phyloP scores from a whole-genome alignment of 2,888 invertebrate species.

The Clostera curtula region DNA sequence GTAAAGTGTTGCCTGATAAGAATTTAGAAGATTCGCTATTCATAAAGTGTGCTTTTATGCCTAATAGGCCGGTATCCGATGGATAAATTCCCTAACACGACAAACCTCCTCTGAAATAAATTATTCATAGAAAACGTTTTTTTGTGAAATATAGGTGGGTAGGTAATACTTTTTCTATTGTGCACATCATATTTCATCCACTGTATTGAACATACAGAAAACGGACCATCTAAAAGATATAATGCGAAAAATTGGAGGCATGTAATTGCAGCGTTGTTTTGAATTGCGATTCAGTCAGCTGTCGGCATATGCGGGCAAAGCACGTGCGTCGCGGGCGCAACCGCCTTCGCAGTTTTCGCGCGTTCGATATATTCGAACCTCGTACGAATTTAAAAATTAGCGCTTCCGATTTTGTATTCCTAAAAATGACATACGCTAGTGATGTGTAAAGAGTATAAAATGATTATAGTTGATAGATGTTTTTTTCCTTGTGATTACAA shows the following conservation, averaged over 20 bases:
- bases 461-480: slow-evolving; percentile 8
- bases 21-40: too few species aligned
- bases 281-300: slow-evolving; percentile 72
- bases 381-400: slow-evolving; percentile 19
- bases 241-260: slow-evolving; percentile 54
- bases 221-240: slow-evolving; percentile 30
- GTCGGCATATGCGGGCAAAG: slow-evolving; percentile 60
- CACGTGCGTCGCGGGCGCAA: slow-evolving; percentile 69
- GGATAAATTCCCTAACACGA: too few species aligned
- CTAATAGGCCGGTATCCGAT: too few species aligned
- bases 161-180: too few species aligned
- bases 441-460: slow-evolving; percentile 14
- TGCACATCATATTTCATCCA: too few species aligned
- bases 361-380: slow-evolving; percentile 31
- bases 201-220: too few species aligned
- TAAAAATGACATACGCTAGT: slow-evolving; percentile 4
- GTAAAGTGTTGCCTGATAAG: too few species aligned
- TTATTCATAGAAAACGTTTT: too few species aligned
- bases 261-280: slow-evolving; percentile 63
- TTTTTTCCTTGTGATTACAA: slow-evolving; percentile 18
- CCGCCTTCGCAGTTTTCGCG: slow-evolving; percentile 42
- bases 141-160: too few species aligned
- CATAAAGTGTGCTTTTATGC: too few species aligned
- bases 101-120: too few species aligned
- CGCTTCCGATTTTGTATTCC: background rate